Evolutionary conservation across 2,797 vertebrate genomes (phyloP), one percentile per base, ranked within the genome.

Genomic region (Enteromius afrohamiltoni): DNA sequence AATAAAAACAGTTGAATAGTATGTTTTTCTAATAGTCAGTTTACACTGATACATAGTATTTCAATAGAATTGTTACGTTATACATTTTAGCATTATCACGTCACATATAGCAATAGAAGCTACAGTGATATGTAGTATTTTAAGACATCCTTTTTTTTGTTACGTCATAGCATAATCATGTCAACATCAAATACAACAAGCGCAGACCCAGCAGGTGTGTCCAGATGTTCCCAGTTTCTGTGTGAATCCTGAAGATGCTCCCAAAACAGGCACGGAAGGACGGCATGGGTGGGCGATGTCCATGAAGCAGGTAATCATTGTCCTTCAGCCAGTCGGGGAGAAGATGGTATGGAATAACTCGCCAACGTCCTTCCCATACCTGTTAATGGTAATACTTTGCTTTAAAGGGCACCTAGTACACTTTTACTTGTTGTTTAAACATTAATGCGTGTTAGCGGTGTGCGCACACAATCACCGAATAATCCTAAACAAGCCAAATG

Each of bases 201-300:
- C 58, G 47, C 87, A 70, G 10, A 99, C 98, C 98, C 86, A 99
- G 91, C 80, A 99, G 88, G 79, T 99, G 98, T 23, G 98, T 99
- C 98, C 98, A 99, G 94, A 99, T 99, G 93, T 99, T 99, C 88
- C 98, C 98, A 0, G 98, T 99, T 93, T 99, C 98, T 0, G 98
- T 99, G 91, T 99, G 98, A 88, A 99, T 98, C 87, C 98, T 96
- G 91, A 99, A 99, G 91, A 99, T 99, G 91, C 97, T 99, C 86
- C 93, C 95, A 88, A 99, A 99, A 90, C 98, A 99, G 87, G 98
- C 97, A 6, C 97, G 92, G 91, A 99, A 99, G 26, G 98, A 99
- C 4, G 98, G 98, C 98, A 99, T 99, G 13, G 98, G 98, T 0
- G 98, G 98, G 1, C 98, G 92, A 84, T 99, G 98, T 31, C 98